Conservation (phyloP, 2,888 invertebrate genomes). For the Drosophila neoperkinsi region DNA sequence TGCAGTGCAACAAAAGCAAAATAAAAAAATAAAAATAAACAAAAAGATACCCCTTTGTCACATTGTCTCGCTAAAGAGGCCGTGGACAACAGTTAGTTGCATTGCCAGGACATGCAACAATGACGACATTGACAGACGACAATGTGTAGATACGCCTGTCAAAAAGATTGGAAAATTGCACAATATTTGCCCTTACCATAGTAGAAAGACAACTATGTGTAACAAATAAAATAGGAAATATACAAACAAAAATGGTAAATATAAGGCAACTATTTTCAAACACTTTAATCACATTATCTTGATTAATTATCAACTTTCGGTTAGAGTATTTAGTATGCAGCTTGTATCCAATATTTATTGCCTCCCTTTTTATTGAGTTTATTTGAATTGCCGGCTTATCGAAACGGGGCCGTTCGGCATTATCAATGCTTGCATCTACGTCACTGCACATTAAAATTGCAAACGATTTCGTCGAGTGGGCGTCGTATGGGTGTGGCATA, state of each 20-base stretch:
- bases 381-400: constrained; percentile 60
- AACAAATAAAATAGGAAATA: neutral
- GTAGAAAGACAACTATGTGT: neutral
- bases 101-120: constrained; percentile 63
- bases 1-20: constrained; percentile 5
- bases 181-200: constrained; percentile 30
- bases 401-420: constrained; percentile 51
- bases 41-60: constrained; percentile 41
- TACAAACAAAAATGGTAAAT: neutral
- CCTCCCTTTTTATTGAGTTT: constrained; percentile 36
- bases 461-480: constrained; percentile 43
- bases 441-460: constrained; percentile 77
- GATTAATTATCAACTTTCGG: neutral
- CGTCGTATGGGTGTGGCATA: neutral
- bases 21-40: constrained; percentile 29
- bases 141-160: neutral
- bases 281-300: neutral
- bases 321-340: constrained; percentile 29
- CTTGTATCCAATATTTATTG: constrained; percentile 5
- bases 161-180: constrained; percentile 37
- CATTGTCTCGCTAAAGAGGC: constrained; percentile 47
- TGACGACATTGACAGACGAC: constrained; percentile 37
- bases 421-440: constrained; percentile 71
- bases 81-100: constrained; percentile 54
- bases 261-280: neutral